phyloP scores from a whole-genome alignment of 2,888 invertebrate genomes.

The Eudemis profundana region DNA sequence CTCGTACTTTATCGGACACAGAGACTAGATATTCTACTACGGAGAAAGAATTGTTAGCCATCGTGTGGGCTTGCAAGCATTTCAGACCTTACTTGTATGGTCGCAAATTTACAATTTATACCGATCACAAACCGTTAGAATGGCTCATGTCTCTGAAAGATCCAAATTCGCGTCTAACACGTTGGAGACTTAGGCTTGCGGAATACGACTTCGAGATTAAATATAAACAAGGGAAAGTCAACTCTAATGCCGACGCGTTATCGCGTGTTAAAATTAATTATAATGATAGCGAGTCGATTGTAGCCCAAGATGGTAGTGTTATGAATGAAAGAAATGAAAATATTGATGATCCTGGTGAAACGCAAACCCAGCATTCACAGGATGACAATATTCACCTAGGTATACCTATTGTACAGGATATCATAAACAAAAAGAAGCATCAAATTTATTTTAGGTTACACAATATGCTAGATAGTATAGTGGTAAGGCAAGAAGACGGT shows the following conservation, averaged over 20 bases:
- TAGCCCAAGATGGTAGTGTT: background rate
- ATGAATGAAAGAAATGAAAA: too few relatives aligned
- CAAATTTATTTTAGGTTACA: too few relatives aligned
- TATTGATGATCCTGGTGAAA: too few relatives aligned
- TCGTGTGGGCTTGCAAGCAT: constrained; percentile 39
- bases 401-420: too few relatives aligned
- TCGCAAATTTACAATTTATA: constrained; percentile 33
- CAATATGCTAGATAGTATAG: too few relatives aligned
- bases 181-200: constrained; percentile 2
- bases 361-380: too few relatives aligned
- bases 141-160: constrained; percentile 5
- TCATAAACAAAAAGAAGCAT: background rate
- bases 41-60: constrained; percentile 41
- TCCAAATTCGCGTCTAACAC: background rate
- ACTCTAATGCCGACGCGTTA: background rate
- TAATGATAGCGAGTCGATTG: background rate
- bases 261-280: background rate
- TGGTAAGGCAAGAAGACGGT: too few relatives aligned
- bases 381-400: too few relatives aligned
- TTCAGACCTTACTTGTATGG: constrained; percentile 44
- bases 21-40: constrained; percentile 50
- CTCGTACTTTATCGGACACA: background rate
- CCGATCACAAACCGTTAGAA: constrained; percentile 30
- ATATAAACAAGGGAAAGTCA: background rate
- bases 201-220: background rate